These are phyloP conservation scores for human (Homo sapiens) DNA, from an alignment of 2,113 vertebrate genomes.

Conservation along the genomic window GRCh38 chr1:189770501-189771000, in stretches of 20 bases:
- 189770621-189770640: too few species aligned
- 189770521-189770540: neutral
- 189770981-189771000: neutral
- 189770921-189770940: neutral
- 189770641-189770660: neutral
- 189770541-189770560: neutral
- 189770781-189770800: too few species aligned
- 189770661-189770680: neutral
- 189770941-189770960: neutral
- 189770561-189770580: neutral
- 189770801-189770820: too few species aligned
- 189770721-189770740: neutral
- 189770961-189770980: neutral
- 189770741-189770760: neutral
- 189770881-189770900: neutral
- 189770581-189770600: neutral
- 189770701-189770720: neutral
- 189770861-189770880: neutral
- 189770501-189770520: neutral
- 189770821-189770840: neutral
- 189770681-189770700: neutral
- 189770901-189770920: neutral
- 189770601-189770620: neutral
- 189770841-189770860: neutral
- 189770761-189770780: neutral